Evolutionary conservation across 37 sponge, comb jelly and placozoan species (phyloP), one percentile per base, ranked within the genome.

Genomic region (Sycon ciliatum): DNA sequence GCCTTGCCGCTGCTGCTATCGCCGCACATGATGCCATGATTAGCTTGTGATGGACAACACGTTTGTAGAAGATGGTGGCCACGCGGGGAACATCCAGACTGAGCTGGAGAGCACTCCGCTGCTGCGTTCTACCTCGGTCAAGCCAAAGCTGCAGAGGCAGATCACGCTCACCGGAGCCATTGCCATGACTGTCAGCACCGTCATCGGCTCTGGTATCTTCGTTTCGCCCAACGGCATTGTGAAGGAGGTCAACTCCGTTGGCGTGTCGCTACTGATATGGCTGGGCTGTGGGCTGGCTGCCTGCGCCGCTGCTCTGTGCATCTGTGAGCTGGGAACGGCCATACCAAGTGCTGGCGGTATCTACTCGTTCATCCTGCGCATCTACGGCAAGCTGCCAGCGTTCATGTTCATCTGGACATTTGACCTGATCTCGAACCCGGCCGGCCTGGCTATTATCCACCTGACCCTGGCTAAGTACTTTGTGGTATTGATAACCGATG

Each of bases 161-260:
- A 68, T 68, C 32, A 38, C 69, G 20, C 28, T 68, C 23, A 7
- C 40, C 42, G 52, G 46, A 7, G 69, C 52, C 46, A 68, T 68
- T 23, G 39, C 69, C 22, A 28, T 68, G 3, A 52, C 40, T 2
- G 69, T 68, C 11, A 52, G 69, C 7, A 68, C 42, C 4, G 42
- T 68, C 30, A 68, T 68, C 7, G 69, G 69, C 4, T 42, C 69
- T 3, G 69, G 69, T 6, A 65, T 65, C 32, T 65, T 65, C 16
- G 29, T 65, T n/a, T 65, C 67, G 3, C 67, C 67, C 5, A 65
- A 65, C 34, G 67, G 32, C 4, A 65, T 65, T 37, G 3, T 65
- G 9, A 65, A 65, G 34, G 35, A 37, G 4, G 67, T 65, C 67
- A 37, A 37, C 4, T 65, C 67, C 20, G 34, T 65, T 35, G 67